phyloP scores from a whole-genome alignment of 1,140 invertebrate genomes.

The Bombus balteatus region DNA sequence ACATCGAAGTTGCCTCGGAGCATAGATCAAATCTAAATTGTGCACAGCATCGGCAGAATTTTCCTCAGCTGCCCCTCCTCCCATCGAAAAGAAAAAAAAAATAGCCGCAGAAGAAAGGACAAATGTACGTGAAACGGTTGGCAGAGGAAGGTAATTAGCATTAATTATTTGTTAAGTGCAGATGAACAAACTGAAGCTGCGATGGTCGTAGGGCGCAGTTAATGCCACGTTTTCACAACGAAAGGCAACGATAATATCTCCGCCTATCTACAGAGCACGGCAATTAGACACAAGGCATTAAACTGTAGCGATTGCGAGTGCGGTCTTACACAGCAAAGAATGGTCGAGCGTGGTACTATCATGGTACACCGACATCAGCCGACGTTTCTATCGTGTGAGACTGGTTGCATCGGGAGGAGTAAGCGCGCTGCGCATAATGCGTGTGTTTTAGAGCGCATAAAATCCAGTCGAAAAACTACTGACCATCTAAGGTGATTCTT shows the following conservation, averaged over 20 bases:
- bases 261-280: slow-evolving; percentile 58
- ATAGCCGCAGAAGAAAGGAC: background rate
- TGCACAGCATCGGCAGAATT: background rate
- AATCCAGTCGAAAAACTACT: slow-evolving; percentile 75
- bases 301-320: slow-evolving; percentile 28
- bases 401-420: slow-evolving; percentile 60
- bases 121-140: slow-evolving; percentile 19
- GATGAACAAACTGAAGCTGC: slow-evolving; percentile 22
- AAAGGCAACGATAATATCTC: slow-evolving; percentile 72
- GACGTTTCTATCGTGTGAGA: slow-evolving; percentile 46
- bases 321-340: slow-evolving; percentile 19
- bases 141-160: slow-evolving; percentile 51
- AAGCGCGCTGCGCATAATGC: slow-evolving; percentile 75
- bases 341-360: background rate
- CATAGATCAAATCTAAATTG: background rate
- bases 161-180: slow-evolving; percentile 52
- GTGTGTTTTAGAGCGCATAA: slow-evolving; percentile 82
- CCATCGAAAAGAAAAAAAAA: no score
- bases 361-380: slow-evolving; percentile 17
- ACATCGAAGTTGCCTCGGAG: no score
- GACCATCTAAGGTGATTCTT: slow-evolving; percentile 60
- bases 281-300: slow-evolving; percentile 73
- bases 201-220: slow-evolving; percentile 45
- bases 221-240: slow-evolving; percentile 78
- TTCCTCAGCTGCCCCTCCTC: no score